Base-by-base conservation (phyloP, 2,113 vertebrate genomes). In the Cephalopholis sonnerati region DNA sequence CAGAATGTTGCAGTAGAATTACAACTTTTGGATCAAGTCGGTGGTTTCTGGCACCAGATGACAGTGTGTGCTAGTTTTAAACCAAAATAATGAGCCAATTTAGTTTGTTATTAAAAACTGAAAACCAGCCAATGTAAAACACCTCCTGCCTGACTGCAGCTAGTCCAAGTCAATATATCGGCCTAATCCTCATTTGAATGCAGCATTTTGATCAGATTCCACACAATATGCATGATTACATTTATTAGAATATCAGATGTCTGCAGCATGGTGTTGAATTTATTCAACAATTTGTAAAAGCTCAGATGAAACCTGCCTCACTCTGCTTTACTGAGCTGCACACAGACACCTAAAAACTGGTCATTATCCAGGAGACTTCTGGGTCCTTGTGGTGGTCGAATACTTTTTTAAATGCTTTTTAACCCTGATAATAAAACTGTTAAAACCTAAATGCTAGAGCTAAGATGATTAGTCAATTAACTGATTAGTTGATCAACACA, bases 121-220 rank as follows among this genome's bases (percentile, higher is more conserved):
- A 61, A 20, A 20, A 17, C 24, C 39, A 57, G 75, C 75, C 82
- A 80, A n/a, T 55, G 68, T 82, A 48, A 36, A 54, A 50, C 58
- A 46, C 76, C 44, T 81, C 58, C 83, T 73, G 70, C 51, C 81
- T 71, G 77, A 84, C 77, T 61, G 32, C 71, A 71, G 53, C 74
- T 3, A 8, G 57, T 65, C 70, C 86, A 51, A 75, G 50, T 88
- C 89, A 83, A 88, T 88, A 86, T 55, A 72, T 50, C 12, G 25
- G 48, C 62, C 36, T 46, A 18, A 50, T 53, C 51, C 67, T 91
- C 74, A 70, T 86, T n/a, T 59, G 51, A 76, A 65, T 48, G 79
- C 75, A 79, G 71, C 51, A 29, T 57, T 77, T 70, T 70, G 22
- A 81, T 75, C 65, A 65, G 66, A 62, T 39, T 66, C 48, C 22